Conservation (phyloP, 1,140 invertebrate genomes). For the Drosophila ogumai region DNA sequence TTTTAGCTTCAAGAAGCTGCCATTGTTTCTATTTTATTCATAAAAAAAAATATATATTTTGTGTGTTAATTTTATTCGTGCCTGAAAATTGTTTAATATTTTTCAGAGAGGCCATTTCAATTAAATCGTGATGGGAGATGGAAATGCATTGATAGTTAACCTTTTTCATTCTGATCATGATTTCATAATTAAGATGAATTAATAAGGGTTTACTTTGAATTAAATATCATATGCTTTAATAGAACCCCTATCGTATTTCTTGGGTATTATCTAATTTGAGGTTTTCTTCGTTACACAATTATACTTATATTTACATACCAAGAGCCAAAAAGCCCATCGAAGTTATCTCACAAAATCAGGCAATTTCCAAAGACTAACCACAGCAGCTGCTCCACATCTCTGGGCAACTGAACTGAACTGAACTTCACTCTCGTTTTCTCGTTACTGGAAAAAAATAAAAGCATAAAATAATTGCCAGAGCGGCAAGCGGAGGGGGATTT, state of each 20-base stretch:
- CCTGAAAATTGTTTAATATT: conserved; percentile 3
- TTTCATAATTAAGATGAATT: conserved; percentile 44
- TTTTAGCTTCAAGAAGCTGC: conserved; percentile 35
- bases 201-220: conserved; percentile 26
- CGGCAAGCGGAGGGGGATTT: conserved; percentile 10
- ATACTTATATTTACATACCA: conserved; percentile 29
- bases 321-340: conserved; percentile 16
- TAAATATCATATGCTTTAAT: conserved; percentile 19
- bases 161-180: conserved; percentile 39
- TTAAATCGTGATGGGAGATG: conserved; percentile 72
- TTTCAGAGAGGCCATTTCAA: conserved; percentile 60
- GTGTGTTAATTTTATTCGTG: conserved; percentile 53
- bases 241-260: conserved; percentile 24
- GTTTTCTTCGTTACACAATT: conserved; percentile 48
- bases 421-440: conserved; percentile 80
- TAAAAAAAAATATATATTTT: conserved; percentile 43
- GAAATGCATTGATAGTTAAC: conserved; percentile 37
- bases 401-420: conserved; percentile 49
- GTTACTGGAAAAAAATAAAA: conserved; percentile 50
- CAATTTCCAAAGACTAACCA: conserved; percentile 60
- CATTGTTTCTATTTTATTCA: conserved; percentile 63
- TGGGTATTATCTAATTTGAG: conserved; percentile 14
- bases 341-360: conserved; percentile 55
- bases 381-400: conserved; percentile 49
- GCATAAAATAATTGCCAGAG: conserved; percentile 73